These are phyloP conservation scores for Adelognathus sp. DNA, from an alignment of 2,888 invertebrate genomes.

Conservation along the genomic window DNA sequence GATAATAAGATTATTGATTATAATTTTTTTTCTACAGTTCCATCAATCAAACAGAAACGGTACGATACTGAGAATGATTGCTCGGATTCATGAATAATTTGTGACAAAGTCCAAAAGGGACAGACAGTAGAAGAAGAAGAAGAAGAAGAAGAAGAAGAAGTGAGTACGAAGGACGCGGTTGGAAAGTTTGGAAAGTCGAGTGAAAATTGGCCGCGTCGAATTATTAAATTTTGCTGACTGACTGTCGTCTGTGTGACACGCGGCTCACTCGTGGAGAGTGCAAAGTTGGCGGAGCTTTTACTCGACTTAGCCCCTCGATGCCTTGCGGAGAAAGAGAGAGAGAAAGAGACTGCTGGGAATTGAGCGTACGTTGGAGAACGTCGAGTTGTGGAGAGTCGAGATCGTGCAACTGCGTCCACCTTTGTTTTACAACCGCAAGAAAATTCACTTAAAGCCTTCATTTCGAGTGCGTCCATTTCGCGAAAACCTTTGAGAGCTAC, in stretches of 20 bases:
- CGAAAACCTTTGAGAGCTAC: slow-evolving; percentile 22
- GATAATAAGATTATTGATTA: too few species aligned
- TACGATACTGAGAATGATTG: neutral
- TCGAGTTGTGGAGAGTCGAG: slow-evolving; percentile 14
- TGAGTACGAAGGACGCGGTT: neutral
- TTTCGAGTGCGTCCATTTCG: slow-evolving; percentile 8
- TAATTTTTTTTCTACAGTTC: too few species aligned
- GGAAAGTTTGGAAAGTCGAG: slow-evolving; percentile 29
- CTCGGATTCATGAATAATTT: slow-evolving; percentile 13
- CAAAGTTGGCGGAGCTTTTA: slow-evolving; percentile 31
- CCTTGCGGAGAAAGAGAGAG: neutral
- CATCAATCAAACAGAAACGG: neutral
- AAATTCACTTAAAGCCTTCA: slow-evolving; percentile 32
- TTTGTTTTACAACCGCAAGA: slow-evolving; percentile 11
- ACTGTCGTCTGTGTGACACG: neutral
- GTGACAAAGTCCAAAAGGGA: neutral
- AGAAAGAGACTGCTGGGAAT: slow-evolving; percentile 20
- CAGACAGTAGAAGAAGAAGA: neutral
- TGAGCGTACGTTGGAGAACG: neutral
- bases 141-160: neutral
- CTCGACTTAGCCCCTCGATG: neutral
- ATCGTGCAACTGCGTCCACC: neutral
- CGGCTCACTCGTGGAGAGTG: slow-evolving; percentile 1
- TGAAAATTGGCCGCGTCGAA: slow-evolving; percentile 10
- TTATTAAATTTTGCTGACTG: slow-evolving; percentile 45